Evolutionary conservation across 2,888 invertebrate genomes (phyloP).

Genomic region (Azorinus chamasolen): DNA sequence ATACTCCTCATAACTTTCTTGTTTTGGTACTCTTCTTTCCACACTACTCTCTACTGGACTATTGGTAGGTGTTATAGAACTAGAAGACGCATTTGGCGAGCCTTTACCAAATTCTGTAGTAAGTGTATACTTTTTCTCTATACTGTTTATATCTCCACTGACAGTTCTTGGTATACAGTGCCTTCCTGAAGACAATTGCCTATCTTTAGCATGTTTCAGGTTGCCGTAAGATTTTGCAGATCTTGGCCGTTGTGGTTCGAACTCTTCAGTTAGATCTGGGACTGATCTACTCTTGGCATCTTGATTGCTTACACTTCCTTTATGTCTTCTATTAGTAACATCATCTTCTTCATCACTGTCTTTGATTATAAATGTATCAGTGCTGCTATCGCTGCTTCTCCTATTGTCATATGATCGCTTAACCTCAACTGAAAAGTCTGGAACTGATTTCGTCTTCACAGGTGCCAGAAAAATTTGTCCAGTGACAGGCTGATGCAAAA

Average conservation of each 20-base stretch:
- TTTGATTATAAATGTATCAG: constrained; percentile 81
- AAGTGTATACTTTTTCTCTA: too few relatives aligned
- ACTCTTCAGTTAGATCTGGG: constrained; percentile 63
- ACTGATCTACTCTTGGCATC: constrained; percentile 67
- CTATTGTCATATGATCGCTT: constrained; percentile 7
- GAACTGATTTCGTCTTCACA: not conserved
- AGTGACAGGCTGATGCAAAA: constrained; percentile 45
- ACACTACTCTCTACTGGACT: not conserved
- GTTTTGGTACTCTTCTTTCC: not conserved
- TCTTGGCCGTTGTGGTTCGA: constrained; percentile 59
- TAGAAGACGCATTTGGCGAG: too few relatives aligned
- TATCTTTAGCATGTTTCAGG: constrained; percentile 27
- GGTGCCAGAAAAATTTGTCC: constrained; percentile 32
- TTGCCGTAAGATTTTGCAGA: constrained; percentile 70
- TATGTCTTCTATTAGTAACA: not conserved
- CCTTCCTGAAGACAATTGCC: constrained; percentile 12
- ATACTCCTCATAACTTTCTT: constrained; percentile 2
- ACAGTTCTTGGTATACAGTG: constrained; percentile 61
- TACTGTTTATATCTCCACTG: constrained; percentile 61
- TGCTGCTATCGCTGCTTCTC: constrained; percentile 71
- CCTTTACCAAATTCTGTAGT: constrained; percentile 15
- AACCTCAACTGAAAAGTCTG: not conserved
- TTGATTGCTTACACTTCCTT: not conserved
- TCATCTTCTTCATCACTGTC: constrained; percentile 74
- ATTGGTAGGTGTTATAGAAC: too few relatives aligned